Evolutionary conservation across 2,113 vertebrate species (phyloP).

Genomic region (Syrrhaptes paradoxus): DNA sequence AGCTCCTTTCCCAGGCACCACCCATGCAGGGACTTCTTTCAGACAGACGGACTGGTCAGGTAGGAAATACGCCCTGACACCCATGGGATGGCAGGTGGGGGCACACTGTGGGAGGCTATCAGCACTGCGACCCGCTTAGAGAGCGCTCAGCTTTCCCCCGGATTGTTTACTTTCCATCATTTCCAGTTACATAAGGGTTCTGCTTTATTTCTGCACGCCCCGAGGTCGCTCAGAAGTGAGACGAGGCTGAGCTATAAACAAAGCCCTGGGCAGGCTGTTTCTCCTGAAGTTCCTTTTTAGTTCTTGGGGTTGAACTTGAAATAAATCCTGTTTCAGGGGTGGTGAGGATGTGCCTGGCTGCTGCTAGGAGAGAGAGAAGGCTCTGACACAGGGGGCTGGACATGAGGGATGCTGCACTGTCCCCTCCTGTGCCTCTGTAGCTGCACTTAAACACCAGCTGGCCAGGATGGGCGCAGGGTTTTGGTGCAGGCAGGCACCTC

Average conservation of each 20-base stretch:
- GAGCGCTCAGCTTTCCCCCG: not conserved
- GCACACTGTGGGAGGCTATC: not conserved
- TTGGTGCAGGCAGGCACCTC: not conserved
- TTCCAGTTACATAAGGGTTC: not conserved
- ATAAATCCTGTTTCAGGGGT: not conserved
- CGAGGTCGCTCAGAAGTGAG: not conserved
- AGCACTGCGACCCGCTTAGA: not conserved
- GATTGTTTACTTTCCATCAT: not conserved
- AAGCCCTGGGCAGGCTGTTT: slow-evolving; percentile 5
- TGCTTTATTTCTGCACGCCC: slow-evolving; percentile 31
- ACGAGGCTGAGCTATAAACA: slow-evolving; percentile 3
- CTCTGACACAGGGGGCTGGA: not conserved
- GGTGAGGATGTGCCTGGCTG: not conserved
- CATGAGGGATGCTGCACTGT: rapidly evolving
- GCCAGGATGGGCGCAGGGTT: not conserved
- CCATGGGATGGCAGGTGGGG: not conserved
- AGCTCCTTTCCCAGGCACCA: not conserved
- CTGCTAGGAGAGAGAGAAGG: not conserved
- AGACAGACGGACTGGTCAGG: not conserved
- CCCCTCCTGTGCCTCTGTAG: not conserved
- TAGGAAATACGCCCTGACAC: not conserved
- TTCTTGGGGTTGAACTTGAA: slow-evolving; percentile 10
- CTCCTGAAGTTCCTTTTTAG: not conserved
- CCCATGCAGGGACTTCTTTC: not conserved
- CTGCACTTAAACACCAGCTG: not conserved